Base-by-base conservation (phyloP, 1,140 invertebrate genomes). In the Bombus impatiens region DNA sequence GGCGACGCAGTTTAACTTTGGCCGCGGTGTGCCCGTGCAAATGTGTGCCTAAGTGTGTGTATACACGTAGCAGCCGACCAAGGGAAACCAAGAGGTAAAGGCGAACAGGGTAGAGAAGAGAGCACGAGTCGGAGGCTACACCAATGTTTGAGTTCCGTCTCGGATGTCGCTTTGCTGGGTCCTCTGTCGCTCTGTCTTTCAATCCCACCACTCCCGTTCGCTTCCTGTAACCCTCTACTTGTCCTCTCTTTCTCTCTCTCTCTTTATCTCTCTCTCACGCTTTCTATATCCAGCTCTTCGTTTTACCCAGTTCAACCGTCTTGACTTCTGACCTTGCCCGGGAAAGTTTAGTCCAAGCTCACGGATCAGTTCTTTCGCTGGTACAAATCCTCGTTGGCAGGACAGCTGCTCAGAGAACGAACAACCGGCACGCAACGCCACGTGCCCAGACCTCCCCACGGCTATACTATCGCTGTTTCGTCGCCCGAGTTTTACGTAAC, bases 111-210 rank as follows among this genome's bases (percentile, higher is more conserved):
- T 18, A 82, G 28, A 67, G 81, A 82, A 82, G 67, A 71, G 76
- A 90, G 81, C 62, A 57, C 68, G 82, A 87, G 85, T 84, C 70
- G 84, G 65, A 78, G 88, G 87, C 85, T 92, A 92, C 88, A 86
- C 86, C 91, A 92, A 92, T 93, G 92, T 92, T 93, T 93, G 92
- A 93, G 89, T 93, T 92, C 87, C 84, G 91, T 91, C 90, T 92
- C 90, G 91, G 87, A 91, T 92, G 88, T 90, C 90, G 88, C 89
- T 91, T 92, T 92, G 88, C 86, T 75, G 62, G 87, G 42, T 88
- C 53, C 86, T 87, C 78, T 70, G 78, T 82, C 78, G 37, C 81
- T 84, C 57, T 67, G 68, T 77, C 85, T 89, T 88, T 85, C 84
- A 80, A 22, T 22, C 59, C 42, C 76, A 37, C 87, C 35, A 12